Percentiles rank a stretch among this genome's conserved stretches.
These are phyloP conservation scores for Cotesia glomerata DNA, from an alignment of 1,140 invertebrate genomes.

Conservation along the genomic window DNA sequence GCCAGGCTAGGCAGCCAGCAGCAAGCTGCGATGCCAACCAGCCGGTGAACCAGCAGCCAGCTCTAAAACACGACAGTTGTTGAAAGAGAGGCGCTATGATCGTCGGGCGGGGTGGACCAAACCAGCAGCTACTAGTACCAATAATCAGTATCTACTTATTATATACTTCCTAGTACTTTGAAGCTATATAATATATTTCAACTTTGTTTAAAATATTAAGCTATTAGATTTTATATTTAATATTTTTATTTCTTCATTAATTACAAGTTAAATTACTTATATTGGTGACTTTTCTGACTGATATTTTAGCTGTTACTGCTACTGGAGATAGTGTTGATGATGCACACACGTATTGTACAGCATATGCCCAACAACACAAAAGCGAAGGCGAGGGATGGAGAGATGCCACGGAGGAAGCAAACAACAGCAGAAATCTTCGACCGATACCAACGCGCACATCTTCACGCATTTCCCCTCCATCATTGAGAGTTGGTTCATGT, in stretches of 20 bases:
- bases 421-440: neutral
- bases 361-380: too few species aligned
- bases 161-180: too few species aligned
- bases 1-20: neutral
- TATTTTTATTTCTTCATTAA: too few species aligned
- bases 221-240: too few species aligned
- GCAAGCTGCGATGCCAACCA: constrained; percentile 11
- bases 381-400: neutral
- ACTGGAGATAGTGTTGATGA: too few species aligned
- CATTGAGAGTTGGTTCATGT: neutral
- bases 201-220: too few species aligned
- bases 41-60: neutral
- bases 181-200: too few species aligned
- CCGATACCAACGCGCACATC: constrained; percentile 1
- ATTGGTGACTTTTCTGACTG: too few species aligned
- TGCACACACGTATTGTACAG: too few species aligned
- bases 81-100: constrained; percentile 11
- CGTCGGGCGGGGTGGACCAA: constrained; percentile 13
- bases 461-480: neutral
- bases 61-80: neutral
- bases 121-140: neutral
- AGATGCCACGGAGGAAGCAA: neutral
- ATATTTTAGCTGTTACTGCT: too few species aligned
- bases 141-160: neutral
- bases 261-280: too few species aligned